Base-by-base conservation (phyloP, 1,140 invertebrate genomes). In the Hermatobates lingyangjiaoensis region DNA sequence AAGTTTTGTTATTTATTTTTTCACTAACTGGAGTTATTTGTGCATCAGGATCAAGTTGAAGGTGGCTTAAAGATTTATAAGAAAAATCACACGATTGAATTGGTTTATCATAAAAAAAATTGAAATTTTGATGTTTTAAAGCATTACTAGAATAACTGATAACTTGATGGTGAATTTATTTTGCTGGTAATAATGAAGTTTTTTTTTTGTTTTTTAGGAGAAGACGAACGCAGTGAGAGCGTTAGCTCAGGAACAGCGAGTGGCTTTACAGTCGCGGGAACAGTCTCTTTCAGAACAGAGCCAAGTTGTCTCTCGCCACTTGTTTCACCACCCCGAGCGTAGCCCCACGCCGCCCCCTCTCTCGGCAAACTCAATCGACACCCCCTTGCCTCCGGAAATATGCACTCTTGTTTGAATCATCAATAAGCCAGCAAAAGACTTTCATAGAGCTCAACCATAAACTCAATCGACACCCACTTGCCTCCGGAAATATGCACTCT, bases 401-500 rank as follows among this genome's bases (percentile, higher is more conserved):
- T 80, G 77, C 2, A 81, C 79, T 12, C 67, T 81, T 50, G 79
- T 77, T 27, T 77, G 62, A 63, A n/a, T n/a, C n/a, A n/a, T n/a
- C n/a, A n/a, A n/a, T n/a, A n/a, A n/a, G n/a, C n/a, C n/a, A n/a
- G n/a, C n/a, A n/a, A n/a, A n/a, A n/a, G n/a, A n/a, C n/a, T n/a
- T n/a, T n/a, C n/a, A n/a, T n/a, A n/a, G n/a, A n/a, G n/a, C n/a
- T n/a, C n/a, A n/a, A n/a, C n/a, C n/a, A n/a, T n/a, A 3, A 71
- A 75, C 0, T 77, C 73, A 21, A 62, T 80, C 24, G 79, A 80
- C 55, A 72, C 74, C 25, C 75, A 69, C 2, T 74, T 74, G 4
- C 72, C 76, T 20, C 79, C 80, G 53, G 79, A 81, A 63, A 65
- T 81, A 24, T 80, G 77, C 2, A 81, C 79, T 12, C 67, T 81